Evolutionary conservation across 1,140 invertebrate species (phyloP), one percentile per base, ranked within the genome.

Genomic region (Andrena cerasifolii): DNA sequence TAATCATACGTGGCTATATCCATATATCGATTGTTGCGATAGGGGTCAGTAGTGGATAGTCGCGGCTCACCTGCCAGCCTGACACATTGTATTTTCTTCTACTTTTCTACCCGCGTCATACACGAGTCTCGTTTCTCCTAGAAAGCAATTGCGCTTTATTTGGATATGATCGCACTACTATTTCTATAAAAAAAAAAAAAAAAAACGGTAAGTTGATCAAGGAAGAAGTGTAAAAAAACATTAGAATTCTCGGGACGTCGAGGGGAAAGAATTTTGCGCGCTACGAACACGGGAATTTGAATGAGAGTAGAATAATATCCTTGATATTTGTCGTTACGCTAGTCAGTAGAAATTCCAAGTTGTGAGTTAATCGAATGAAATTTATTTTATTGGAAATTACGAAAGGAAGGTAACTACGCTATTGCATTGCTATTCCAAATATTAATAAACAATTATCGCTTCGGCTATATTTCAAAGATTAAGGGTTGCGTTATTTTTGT

Each of bases 21-120:
- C 89, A 90, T 90, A 90, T 90, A 91, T 91, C 85, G 90, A 91
- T 88, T 89, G 65, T 80, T 86, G 77, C 53, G 63, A 89, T 90
- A 88, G 78, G 88, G 89, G 90, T 90, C 88, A 91, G 90, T 90
- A 87, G 89, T 89, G 71, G 70, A 79, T 73, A 86, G 79, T 80
- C 58, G 56, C 63, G 67, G 81, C 80, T 71, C 63, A 74, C 71
- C 68, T 75, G 83, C 70, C 80, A 80, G 81, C 70, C 78, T 75
- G 81, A 85, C 75, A 84, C 74, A 81, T 83, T 68, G 79, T 84
- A 80, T 65, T 85, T 81, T 71, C 78, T 80, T 81, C 79, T 82
- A 87, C 86, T 86, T 67, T 40, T 74, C 49, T 16, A 76, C 40
- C 49, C 78, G 71, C 66, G 68, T 63, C 43, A 72, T 45, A 75